Conservation (phyloP, 2,888 invertebrate genomes). For the Polydesmus complanatus region DNA sequence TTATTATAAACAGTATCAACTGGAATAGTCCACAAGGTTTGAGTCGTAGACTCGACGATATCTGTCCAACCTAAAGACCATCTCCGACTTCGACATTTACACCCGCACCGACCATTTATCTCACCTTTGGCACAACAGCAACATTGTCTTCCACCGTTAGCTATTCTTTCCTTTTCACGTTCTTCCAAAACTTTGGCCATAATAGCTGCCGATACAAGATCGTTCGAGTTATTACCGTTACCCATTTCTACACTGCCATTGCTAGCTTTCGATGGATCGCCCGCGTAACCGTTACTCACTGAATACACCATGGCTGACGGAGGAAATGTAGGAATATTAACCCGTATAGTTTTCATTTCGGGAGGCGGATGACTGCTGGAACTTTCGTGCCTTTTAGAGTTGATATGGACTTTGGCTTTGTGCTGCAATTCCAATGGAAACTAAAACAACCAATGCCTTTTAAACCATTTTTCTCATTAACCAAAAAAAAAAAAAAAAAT, state of each 20-base stretch:
- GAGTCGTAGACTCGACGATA: neutral
- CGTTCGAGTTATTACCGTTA: slow-evolving; percentile 29
- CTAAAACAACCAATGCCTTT: slow-evolving; percentile 39
- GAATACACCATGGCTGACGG: slow-evolving; percentile 66
- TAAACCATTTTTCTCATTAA: neutral
- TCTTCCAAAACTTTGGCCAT: slow-evolving; percentile 86
- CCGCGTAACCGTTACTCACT: slow-evolving; percentile 25
- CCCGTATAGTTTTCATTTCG: slow-evolving; percentile 50
- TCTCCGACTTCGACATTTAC: neutral
- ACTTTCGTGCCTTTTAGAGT: slow-evolving; percentile 16
- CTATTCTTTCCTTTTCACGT: slow-evolving; percentile 42
- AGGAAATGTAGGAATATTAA: slow-evolving; percentile 64
- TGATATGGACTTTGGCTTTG: slow-evolving; percentile 47
- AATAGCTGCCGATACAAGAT: slow-evolving; percentile 69
- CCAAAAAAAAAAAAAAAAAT: neutral
- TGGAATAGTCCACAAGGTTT: slow-evolving; percentile 9
- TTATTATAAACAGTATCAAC: neutral
- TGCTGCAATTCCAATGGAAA: slow-evolving; percentile 81
- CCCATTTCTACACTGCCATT: neutral
- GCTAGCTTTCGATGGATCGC: slow-evolving; percentile 1
- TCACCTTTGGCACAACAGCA: neutral
- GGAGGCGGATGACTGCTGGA: slow-evolving; percentile 26
- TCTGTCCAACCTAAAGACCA: neutral
- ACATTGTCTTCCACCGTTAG: slow-evolving; percentile 4
- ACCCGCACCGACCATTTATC: neutral